Base-by-base conservation (phyloP, 1,140 invertebrate species). In the Polypedilum vanderplanki region DNA sequence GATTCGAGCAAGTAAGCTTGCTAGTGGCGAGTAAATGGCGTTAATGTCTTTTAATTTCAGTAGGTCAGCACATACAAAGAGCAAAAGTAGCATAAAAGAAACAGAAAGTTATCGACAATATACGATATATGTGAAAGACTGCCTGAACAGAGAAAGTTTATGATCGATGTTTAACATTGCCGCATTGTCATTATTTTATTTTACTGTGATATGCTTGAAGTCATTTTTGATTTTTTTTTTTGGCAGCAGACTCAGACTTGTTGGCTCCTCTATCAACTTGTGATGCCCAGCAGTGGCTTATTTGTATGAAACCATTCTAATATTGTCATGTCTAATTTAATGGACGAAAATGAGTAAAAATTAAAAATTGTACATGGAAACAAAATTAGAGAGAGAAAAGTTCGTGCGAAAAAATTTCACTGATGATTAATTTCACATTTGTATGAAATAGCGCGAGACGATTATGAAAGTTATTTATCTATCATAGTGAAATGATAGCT, bases 381-480 rank as follows among this genome's bases (percentile, higher is more conserved):
- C 0, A 12, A n/a, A n/a, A n/a, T 57, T 12, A 57, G 46, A 12
- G 12, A 15, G n/a, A 57, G 46, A 57, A 57, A n/a, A n/a, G 12
- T 57, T 57, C 46, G 46, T 57, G 46, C 10, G n/a, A 57, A 57
- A 57, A 57, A 57, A 57, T 57, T 57, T 57, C 46, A 57, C 46
- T n/a, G 46, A 9, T 57, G 46, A 57, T 57, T 57, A 57, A 57
- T 57, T 57, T 57, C 10, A 57, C 46, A 57, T 57, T 5, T 57
- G 9, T 20, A 22, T 18, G 65, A 70, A 70, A 70, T 70, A 22
- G 65, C 18, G 65, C 65, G 65, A 70, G 65, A 70, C 65, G 17
- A 70, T 70, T 22, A 70, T 70, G 65, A 70, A 70, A 70, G 65
- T 18, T 70, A 70, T 18, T 18, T 7, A 18, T 67, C n/a, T 18